A percentile compares a stretch with the other conserved stretches of the same genome.
phyloP scores from a whole-genome alignment of 2,797 vertebrate species.

The Sebastes diploproa region DNA sequence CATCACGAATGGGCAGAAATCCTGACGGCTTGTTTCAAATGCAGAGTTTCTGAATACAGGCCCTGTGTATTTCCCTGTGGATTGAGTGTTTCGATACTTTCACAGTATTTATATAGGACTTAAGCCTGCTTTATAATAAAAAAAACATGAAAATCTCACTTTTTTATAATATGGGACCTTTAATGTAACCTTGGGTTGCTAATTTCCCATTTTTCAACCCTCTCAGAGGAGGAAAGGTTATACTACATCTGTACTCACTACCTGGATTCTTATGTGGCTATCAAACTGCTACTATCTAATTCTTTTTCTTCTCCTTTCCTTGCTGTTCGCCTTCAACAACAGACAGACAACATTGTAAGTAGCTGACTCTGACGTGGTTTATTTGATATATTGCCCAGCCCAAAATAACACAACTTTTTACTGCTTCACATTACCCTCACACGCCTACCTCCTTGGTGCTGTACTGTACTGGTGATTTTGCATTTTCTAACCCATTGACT shows the following conservation, averaged over 20 bases:
- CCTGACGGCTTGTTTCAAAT: too few relatives aligned
- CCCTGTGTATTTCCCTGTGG: too few relatives aligned
- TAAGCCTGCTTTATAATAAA: too few relatives aligned
- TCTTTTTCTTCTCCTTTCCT: constrained; percentile 45
- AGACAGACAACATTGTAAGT: constrained; percentile 84
- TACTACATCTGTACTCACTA: not conserved
- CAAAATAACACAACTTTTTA: not conserved
- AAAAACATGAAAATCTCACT: too few relatives aligned
- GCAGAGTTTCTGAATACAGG: too few relatives aligned
- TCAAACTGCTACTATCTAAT: constrained; percentile 39
- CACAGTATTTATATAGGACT: too few relatives aligned
- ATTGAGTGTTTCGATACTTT: too few relatives aligned
- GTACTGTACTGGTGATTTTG: not conserved
- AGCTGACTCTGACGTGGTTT: not conserved
- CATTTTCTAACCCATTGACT: not conserved
- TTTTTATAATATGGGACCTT: not conserved
- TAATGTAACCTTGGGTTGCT: not conserved
- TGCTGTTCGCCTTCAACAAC: constrained; percentile 50
- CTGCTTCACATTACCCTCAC: not conserved
- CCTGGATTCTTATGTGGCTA: constrained; percentile 3
- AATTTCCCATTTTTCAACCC: not conserved
- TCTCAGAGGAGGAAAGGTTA: not conserved
- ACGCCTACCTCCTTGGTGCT: not conserved
- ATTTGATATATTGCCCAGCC: not conserved
- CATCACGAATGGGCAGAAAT: too few relatives aligned